Percentiles rank a stretch among this genome's conserved stretches.
Evolutionary conservation across 2,797 vertebrate species (phyloP).

Genomic region (Paedocypris micromegethes): DNA sequence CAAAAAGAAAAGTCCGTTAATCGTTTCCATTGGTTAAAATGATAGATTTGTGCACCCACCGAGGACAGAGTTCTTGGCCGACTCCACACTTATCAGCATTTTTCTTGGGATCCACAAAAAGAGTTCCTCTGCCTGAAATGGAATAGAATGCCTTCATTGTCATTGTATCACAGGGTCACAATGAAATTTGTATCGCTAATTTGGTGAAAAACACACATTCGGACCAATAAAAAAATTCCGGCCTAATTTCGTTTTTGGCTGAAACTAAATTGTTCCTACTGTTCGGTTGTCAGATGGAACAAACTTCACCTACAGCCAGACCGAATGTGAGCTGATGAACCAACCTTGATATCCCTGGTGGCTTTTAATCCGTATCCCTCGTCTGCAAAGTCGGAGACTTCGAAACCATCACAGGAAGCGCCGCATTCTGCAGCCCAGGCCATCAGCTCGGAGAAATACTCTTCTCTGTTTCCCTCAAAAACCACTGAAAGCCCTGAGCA

Average conservation of each 20-base stretch:
- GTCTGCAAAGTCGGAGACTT: constrained; percentile 79
- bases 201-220: too few species aligned
- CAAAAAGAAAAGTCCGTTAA: background rate
- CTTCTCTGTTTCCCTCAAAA: constrained; percentile 89
- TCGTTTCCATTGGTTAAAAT: background rate
- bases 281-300: too few species aligned
- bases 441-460: constrained; percentile 85
- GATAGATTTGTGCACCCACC: constrained; percentile 68
- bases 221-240: too few species aligned
- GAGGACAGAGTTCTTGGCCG: constrained; percentile 87
- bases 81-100: constrained; percentile 95
- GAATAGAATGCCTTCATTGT: background rate
- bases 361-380: constrained; percentile 92
- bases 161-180: too few species aligned
- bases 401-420: constrained; percentile 85
- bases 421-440: constrained; percentile 85
- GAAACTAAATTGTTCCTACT: too few species aligned
- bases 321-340: background rate
- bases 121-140: constrained; percentile 85
- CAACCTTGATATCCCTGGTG: constrained; percentile 89
- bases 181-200: too few species aligned
- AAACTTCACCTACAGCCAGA: too few species aligned
- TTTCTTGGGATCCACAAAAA: constrained; percentile 97
- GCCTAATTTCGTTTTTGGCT: too few species aligned
- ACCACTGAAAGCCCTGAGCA: constrained; percentile 79